Conservation (phyloP, 1,140 invertebrate species). For the Argopecten irradians region DNA sequence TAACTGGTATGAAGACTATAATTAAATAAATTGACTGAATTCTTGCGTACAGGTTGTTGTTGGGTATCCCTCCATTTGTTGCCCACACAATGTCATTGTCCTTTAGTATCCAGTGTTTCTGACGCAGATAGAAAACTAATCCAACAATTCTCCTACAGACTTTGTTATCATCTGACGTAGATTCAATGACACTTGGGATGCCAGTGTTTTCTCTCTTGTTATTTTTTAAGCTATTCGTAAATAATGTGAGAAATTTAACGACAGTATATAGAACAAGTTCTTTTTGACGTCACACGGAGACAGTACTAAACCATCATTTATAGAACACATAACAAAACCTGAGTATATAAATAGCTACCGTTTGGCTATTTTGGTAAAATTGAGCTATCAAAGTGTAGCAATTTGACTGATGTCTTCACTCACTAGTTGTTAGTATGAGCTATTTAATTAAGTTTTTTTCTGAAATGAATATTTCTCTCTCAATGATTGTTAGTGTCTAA, state of each 20-base stretch:
- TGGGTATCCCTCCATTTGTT: neutral
- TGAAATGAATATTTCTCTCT: neutral
- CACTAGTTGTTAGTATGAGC: too few species aligned
- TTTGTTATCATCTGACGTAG: neutral
- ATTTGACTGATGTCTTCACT: neutral
- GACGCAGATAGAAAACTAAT: neutral
- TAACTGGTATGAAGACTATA: neutral
- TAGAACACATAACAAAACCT: neutral
- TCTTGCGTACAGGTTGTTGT: neutral
- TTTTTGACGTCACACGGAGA: neutral
- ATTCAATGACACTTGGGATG: neutral
- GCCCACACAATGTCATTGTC: neutral
- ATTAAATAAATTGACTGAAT: neutral
- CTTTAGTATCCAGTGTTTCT: neutral
- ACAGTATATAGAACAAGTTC: neutral
- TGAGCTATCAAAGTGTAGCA: neutral
- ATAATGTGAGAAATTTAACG: neutral
- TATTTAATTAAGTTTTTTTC: neutral
- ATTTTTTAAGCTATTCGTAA: neutral
- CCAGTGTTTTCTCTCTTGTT: neutral
- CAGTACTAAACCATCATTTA: neutral
- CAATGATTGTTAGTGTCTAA: neutral
- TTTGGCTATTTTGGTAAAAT: neutral
- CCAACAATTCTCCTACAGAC: neutral
- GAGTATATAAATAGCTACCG: neutral